phyloP scores from a whole-genome alignment of 2,113 vertebrate species.

The Tapirus terrestris region DNA sequence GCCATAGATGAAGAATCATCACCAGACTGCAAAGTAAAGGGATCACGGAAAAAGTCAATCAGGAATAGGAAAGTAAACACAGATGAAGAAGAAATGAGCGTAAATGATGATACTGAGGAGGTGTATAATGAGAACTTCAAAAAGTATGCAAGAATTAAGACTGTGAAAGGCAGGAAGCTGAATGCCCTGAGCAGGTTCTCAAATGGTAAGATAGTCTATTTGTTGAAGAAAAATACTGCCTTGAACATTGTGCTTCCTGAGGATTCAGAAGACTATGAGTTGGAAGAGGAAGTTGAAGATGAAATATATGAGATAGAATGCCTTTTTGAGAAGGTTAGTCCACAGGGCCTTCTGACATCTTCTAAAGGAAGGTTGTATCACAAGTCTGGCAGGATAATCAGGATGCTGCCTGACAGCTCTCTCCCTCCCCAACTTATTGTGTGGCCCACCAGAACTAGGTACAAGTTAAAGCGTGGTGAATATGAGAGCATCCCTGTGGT shows the following conservation, averaged over 20 bases:
- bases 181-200: neutral
- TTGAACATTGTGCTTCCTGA: neutral
- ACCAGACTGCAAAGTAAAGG: constrained; percentile 74
- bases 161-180: constrained; percentile 13
- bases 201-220: neutral
- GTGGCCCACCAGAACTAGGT: neutral
- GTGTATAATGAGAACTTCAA: neutral
- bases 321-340: constrained; percentile 71
- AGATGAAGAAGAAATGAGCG: constrained; percentile 68
- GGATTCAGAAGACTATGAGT: neutral
- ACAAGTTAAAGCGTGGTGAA: neutral
- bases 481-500: neutral
- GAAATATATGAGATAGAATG: constrained; percentile 17
- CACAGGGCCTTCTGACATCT: constrained; percentile 55
- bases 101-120: neutral
- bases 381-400: constrained; percentile 41
- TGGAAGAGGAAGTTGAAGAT: constrained; percentile 36
- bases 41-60: constrained; percentile 58
- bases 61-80: constrained; percentile 76
- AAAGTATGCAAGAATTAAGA: constrained; percentile 54
- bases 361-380: neutral
- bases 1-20: constrained; percentile 79
- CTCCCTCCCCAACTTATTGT: constrained; percentile 72
- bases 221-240: constrained; percentile 34
- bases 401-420: constrained; percentile 70